Evolutionary conservation across 1,140 invertebrate genomes (phyloP).

Genomic region (Steinernema feltiae): DNA sequence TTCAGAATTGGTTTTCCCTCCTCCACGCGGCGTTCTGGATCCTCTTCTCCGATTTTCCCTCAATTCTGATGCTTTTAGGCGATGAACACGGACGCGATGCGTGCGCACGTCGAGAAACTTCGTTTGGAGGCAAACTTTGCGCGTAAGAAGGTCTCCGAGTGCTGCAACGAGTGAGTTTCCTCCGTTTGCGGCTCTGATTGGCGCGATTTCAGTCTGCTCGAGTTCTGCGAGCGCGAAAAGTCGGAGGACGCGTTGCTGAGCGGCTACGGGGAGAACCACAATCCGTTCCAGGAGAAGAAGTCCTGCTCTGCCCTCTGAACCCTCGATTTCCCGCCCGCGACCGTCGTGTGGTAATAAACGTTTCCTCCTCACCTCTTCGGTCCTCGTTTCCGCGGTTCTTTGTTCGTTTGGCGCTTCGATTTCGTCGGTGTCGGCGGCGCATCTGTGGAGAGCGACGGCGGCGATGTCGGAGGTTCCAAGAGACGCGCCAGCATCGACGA

Average conservation of each 20-base stretch:
- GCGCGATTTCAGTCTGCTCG: conserved; percentile 27
- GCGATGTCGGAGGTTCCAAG: not conserved
- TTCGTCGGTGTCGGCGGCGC: not conserved
- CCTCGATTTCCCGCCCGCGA: not conserved
- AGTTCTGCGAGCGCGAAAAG: conserved; percentile 39
- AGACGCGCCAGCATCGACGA: not conserved
- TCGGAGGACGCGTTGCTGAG: conserved; percentile 27
- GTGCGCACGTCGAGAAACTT: conserved; percentile 28
- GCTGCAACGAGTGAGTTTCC: conserved; percentile 36
- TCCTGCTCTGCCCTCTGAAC: conserved; percentile 26
- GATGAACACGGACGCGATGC: not conserved
- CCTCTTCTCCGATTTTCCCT: not conserved
- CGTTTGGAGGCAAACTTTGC: conserved; percentile 26
- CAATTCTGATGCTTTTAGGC: not conserved
- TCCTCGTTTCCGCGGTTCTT: not conserved
- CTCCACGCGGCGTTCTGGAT: too few relatives aligned
- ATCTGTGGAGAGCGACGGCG: not conserved
- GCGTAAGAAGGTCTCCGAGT: conserved; percentile 38
- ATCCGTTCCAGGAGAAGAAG: conserved; percentile 42
- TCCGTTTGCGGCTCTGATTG: not conserved
- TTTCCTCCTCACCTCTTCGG: not conserved
- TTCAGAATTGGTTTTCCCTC: too few relatives aligned
- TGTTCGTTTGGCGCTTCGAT: not conserved
- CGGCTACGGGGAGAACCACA: conserved; percentile 28
- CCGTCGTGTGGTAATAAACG: not conserved